phyloP scores from a whole-genome alignment of 2,888 invertebrate species.

The Sinelater perroti region DNA sequence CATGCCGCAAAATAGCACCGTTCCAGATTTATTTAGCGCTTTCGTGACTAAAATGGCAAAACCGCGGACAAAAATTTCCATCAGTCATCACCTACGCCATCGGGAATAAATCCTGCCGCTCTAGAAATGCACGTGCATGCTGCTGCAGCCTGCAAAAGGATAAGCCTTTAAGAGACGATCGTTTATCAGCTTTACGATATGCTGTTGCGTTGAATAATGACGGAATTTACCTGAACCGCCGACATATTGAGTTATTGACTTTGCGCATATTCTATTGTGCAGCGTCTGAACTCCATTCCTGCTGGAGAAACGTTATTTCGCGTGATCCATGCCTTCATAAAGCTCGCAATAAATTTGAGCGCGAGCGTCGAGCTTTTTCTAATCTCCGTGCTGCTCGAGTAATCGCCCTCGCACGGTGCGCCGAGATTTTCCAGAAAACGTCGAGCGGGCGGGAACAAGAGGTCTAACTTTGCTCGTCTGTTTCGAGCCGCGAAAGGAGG shows the following conservation, averaged over 20 bases:
- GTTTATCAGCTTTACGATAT: slow-evolving; percentile 16
- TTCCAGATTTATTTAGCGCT: too few species aligned
- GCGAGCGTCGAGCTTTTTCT: slow-evolving; percentile 2
- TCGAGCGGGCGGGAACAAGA: not conserved
- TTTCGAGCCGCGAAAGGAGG: not conserved
- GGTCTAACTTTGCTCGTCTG: not conserved
- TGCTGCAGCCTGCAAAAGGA: slow-evolving; percentile 9
- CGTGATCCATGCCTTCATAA: slow-evolving; percentile 5
- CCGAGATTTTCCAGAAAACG: not conserved
- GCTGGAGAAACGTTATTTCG: not conserved
- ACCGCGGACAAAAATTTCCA: too few species aligned
- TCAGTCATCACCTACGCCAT: too few species aligned
- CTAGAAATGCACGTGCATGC: slow-evolving; percentile 8
- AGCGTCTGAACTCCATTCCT: slow-evolving; percentile 1
- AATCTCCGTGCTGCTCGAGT: not conserved
- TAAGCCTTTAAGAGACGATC: slow-evolving; percentile 10
- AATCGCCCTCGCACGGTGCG: too few species aligned
- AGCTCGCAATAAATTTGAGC: slow-evolving; percentile 5
- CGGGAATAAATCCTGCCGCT: too few species aligned
- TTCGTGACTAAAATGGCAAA: too few species aligned
- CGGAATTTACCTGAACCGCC: slow-evolving; percentile 14
- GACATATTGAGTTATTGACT: slow-evolving; percentile 18
- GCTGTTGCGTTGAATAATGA: slow-evolving; percentile 17
- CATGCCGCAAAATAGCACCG: too few species aligned
- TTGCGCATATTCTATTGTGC: slow-evolving; percentile 14